phyloP scores from a whole-genome alignment of 2,888 invertebrate genomes.

The Steinernema carpocapsae region DNA sequence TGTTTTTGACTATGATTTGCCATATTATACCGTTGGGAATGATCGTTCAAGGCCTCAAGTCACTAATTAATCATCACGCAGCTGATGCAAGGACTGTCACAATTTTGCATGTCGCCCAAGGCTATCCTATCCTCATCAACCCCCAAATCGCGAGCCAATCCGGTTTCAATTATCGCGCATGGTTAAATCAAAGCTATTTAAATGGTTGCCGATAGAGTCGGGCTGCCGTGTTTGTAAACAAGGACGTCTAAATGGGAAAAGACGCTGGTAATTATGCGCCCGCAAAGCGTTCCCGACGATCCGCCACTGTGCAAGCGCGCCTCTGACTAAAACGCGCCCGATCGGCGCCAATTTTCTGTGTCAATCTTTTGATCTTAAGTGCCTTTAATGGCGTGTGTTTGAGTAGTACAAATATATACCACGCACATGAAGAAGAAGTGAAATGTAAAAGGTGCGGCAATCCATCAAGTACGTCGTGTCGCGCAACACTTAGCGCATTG shows the following conservation, averaged over 20 bases:
- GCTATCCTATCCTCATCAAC: not conserved
- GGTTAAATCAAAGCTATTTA: not conserved
- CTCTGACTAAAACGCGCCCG: not conserved
- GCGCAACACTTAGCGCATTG: constrained; percentile 27
- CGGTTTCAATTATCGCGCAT: constrained; percentile 6
- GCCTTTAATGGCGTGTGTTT: constrained; percentile 21
- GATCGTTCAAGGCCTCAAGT: constrained; percentile 11
- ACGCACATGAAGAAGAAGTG: not conserved
- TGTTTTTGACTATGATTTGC: too few relatives aligned
- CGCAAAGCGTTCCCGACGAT: not conserved
- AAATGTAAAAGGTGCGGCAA: constrained; percentile 21
- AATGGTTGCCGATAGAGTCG: not conserved
- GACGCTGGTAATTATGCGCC: constrained; percentile 19
- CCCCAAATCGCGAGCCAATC: not conserved
- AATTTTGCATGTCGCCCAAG: not conserved
- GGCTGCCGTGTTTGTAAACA: not conserved
- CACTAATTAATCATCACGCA: constrained; percentile 31
- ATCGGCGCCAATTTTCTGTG: constrained; percentile 20
- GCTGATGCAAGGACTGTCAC: constrained; percentile 10
- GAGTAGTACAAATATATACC: constrained; percentile 14
- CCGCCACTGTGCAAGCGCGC: not conserved
- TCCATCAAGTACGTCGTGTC: constrained; percentile 29
- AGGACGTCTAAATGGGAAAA: too few relatives aligned
- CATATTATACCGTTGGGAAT: too few relatives aligned
- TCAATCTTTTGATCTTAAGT: constrained; percentile 29